phyloP scores from a whole-genome alignment of 2,888 invertebrate genomes.

The Eulithis prunata region DNA sequence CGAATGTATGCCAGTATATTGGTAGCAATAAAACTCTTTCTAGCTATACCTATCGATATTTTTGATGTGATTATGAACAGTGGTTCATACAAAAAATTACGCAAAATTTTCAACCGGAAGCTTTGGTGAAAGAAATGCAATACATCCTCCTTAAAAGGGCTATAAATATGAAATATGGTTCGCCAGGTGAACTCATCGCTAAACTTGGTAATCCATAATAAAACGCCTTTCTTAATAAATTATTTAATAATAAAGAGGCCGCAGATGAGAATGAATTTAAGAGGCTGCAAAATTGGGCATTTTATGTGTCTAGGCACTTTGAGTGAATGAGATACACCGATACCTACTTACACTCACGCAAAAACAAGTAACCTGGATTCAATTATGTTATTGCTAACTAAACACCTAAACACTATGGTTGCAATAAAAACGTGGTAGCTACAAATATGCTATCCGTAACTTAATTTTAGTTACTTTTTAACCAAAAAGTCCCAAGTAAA shows the following conservation, averaged over 20 bases:
- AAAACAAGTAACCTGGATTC: no score
- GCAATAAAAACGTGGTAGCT: no score
- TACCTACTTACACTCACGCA: neutral
- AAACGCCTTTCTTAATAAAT: constrained; percentile 52
- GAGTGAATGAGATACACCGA: constrained; percentile 14
- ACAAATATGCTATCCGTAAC: no score
- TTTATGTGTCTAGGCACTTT: constrained; percentile 24
- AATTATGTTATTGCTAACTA: no score
- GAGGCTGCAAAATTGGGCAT: constrained; percentile 28
- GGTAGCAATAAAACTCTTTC: no score
- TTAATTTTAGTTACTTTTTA: constrained; percentile 2
- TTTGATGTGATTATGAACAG: no score
- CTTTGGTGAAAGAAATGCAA: constrained; percentile 31
- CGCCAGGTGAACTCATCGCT: constrained; percentile 44
- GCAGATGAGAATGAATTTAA: constrained; percentile 37
- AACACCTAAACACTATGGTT: no score
- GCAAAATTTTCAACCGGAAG: constrained; percentile 2
- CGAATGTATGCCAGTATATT: no score
- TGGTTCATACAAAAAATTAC: neutral
- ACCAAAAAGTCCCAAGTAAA: constrained; percentile 11
- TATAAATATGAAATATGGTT: constrained; percentile 38
- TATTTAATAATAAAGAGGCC: constrained; percentile 39
- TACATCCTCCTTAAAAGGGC: constrained; percentile 38
- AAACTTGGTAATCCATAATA: constrained; percentile 51
- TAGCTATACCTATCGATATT: no score